Conservation (phyloP, 2,113 vertebrate genomes). For the Proteles cristata region DNA sequence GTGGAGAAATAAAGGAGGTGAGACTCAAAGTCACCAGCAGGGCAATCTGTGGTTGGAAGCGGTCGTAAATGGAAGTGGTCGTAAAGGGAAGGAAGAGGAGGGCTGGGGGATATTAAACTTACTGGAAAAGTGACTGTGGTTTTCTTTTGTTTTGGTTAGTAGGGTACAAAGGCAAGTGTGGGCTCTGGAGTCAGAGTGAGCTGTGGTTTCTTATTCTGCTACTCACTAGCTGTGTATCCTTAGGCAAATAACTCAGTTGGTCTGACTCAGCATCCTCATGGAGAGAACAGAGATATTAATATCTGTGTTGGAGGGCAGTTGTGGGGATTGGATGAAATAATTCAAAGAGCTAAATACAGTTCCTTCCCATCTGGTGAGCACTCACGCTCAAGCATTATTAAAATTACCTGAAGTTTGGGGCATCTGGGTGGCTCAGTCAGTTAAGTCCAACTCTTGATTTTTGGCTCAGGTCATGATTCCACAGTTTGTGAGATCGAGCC, state of each 20-base stretch:
- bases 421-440: too few relatives aligned
- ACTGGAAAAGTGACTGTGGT: background rate
- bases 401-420: background rate
- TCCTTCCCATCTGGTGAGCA: background rate
- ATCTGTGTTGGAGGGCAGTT: background rate
- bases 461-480: too few relatives aligned
- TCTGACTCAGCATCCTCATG: constrained; percentile 43
- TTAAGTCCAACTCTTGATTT: too few relatives aligned
- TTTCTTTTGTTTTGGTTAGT: background rate
- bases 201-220: background rate
- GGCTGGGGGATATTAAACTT: background rate
- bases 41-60: background rate
- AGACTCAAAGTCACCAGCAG: background rate
- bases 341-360: background rate
- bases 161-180: background rate
- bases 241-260: background rate
- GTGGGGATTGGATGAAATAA: constrained; percentile 1
- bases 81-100: background rate
- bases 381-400: background rate
- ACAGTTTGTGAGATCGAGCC: too few relatives aligned
- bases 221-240: background rate
- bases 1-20: background rate
- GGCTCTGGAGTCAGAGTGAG: background rate
- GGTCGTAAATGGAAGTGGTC: background rate
- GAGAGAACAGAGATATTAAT: background rate